phyloP scores from a whole-genome alignment of 2,888 invertebrate genomes.

The Piscicola geometra region DNA sequence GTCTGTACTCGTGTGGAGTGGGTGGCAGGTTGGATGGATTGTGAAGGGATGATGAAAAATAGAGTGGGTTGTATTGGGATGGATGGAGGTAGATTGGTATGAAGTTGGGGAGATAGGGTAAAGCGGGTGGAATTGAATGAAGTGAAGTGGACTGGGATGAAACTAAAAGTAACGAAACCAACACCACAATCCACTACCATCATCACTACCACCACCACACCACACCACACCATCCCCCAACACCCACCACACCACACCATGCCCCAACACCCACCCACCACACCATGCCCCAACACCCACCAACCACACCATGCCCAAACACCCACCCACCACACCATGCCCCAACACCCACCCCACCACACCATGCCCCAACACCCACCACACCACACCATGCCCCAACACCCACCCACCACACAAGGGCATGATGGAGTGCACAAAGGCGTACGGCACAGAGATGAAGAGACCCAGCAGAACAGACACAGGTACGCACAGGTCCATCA shows the following conservation, averaged over 20 bases:
- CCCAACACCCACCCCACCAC: too few relatives aligned
- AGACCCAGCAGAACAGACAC: slow-evolving; percentile 82
- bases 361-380: too few relatives aligned
- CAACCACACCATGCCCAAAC: background rate
- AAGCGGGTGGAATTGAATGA: too few relatives aligned
- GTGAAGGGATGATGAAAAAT: background rate
- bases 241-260: too few relatives aligned
- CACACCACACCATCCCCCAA: too few relatives aligned
- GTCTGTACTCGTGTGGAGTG: slow-evolving; percentile 48
- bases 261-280: background rate
- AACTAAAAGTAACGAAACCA: too few relatives aligned
- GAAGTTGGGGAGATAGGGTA: background rate
- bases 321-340: too few relatives aligned
- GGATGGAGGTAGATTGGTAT: background rate
- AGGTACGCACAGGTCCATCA: slow-evolving; percentile 80
- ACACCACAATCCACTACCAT: too few relatives aligned
- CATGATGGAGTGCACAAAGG: slow-evolving; percentile 68
- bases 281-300: background rate
- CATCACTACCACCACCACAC: too few relatives aligned
- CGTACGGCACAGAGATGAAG: slow-evolving; percentile 87
- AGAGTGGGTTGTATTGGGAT: background rate
- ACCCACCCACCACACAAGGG: slow-evolving; percentile 55
- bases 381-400: too few relatives aligned
- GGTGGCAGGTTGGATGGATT: background rate
- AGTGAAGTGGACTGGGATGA: too few relatives aligned